Evolutionary conservation across 2,888 invertebrate species (phyloP).

Genomic region (Crioceris asparagi): DNA sequence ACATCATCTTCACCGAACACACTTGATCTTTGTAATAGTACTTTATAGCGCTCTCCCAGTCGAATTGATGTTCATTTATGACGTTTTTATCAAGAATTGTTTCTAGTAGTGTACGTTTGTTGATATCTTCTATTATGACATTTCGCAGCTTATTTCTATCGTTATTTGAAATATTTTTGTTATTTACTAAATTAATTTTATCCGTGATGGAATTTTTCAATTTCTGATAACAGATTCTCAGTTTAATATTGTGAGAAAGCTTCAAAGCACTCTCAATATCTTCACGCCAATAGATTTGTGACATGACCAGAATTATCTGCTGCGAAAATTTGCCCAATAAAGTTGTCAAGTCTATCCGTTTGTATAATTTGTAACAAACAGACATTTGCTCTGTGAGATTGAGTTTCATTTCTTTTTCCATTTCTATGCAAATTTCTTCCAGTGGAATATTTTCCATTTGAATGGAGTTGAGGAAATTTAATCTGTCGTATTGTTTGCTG

Average conservation of each 20-base stretch:
- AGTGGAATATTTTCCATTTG: conserved; percentile 25
- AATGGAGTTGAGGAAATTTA: conserved; percentile 49
- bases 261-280: conserved; percentile 40
- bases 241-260: conserved; percentile 18
- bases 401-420: conserved; percentile 65
- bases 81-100: conserved; percentile 50
- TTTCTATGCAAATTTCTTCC: conserved; percentile 68
- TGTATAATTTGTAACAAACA: conserved; percentile 19
- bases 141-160: conserved; percentile 37
- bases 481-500: conserved; percentile 60
- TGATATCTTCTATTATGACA: conserved; percentile 17
- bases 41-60: conserved; percentile 67
- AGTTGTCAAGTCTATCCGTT: conserved; percentile 10
- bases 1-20: conserved; percentile 57
- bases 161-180: conserved; percentile 19
- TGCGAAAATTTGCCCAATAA: conserved; percentile 17
- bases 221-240: conserved; percentile 18
- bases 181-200: conserved; percentile 26
- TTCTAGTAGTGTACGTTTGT: conserved; percentile 63
- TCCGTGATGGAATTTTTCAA: conserved; percentile 14
- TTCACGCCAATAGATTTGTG: conserved; percentile 21
- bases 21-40: conserved; percentile 60
- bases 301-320: conserved; percentile 19
- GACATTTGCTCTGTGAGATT: conserved; percentile 25
- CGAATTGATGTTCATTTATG: conserved; percentile 51